phyloP scores from a whole-genome alignment of 2,113 vertebrate species.

The Sinocyclocheilus maitianheensis region DNA sequence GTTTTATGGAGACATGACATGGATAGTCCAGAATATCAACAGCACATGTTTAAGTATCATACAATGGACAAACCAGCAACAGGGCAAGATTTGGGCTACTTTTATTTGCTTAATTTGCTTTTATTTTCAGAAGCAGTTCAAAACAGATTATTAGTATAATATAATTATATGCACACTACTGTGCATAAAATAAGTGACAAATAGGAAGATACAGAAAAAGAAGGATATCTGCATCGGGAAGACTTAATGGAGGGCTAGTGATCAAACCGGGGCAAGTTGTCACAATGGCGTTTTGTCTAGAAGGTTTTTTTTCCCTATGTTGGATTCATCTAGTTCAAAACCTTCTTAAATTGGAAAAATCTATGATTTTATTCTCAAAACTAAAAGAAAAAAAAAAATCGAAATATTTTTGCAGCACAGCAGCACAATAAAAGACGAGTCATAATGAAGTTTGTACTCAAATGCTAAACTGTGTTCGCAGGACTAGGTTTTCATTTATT shows the following conservation, averaged over 20 bases:
- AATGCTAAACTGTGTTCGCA: neutral
- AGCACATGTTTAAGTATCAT: neutral
- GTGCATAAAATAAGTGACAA: neutral
- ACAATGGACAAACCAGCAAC: neutral
- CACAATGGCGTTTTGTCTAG: neutral
- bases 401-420: neutral
- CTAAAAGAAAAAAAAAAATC: neutral
- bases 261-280: neutral
- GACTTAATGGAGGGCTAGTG: neutral
- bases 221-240: neutral
- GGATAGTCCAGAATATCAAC: neutral
- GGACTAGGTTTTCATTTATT: neutral
- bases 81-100: neutral
- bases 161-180: neutral
- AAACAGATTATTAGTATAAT: neutral
- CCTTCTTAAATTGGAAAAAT: too few species aligned
- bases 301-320: too few species aligned
- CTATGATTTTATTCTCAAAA: neutral
- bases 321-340: neutral
- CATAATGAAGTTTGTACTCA: neutral
- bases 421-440: neutral
- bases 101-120: neutral
- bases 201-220: neutral
- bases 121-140: neutral
- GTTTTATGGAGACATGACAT: neutral